phyloP scores from a whole-genome alignment of 1,140 invertebrate genomes.

The Scaptomyza pallida region DNA sequence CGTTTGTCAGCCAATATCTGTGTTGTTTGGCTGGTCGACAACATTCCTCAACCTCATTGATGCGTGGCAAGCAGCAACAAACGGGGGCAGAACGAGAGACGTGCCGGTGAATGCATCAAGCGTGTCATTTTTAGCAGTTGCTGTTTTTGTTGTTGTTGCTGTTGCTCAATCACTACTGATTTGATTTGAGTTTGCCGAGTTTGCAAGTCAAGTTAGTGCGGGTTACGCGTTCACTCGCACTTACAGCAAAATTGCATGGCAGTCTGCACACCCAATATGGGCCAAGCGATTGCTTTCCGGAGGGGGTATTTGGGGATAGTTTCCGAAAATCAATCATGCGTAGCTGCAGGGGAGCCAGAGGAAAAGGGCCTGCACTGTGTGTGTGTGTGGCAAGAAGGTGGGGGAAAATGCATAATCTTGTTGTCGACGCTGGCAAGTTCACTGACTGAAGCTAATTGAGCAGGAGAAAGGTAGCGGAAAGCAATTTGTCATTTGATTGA shows the following conservation, averaged over 20 bases:
- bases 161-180: slow-evolving; percentile 71
- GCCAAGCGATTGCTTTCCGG: not conserved
- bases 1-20: slow-evolving; percentile 49
- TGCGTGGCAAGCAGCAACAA: slow-evolving; percentile 54
- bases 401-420: slow-evolving; percentile 49
- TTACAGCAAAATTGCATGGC: slow-evolving; percentile 39
- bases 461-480: slow-evolving; percentile 74
- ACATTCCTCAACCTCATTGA: slow-evolving; percentile 65
- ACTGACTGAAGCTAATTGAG: slow-evolving; percentile 72
- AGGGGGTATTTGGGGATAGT: slow-evolving; percentile 6
- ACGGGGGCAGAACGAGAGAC: not conserved
- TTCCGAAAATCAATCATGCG: slow-evolving; percentile 63
- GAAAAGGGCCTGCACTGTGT: not conserved
- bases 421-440: slow-evolving; percentile 51
- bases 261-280: not conserved
- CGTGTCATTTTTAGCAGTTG: slow-evolving; percentile 71
- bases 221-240: slow-evolving; percentile 63
- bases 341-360: slow-evolving; percentile 3
- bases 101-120: slow-evolving; percentile 56
- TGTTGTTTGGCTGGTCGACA: slow-evolving; percentile 34
- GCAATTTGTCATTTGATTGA: slow-evolving; percentile 76
- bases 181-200: slow-evolving; percentile 59
- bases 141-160: slow-evolving; percentile 27
- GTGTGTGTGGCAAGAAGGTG: not conserved
- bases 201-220: slow-evolving; percentile 56